Conservation (phyloP, 2,797 vertebrate genomes). For the Gallinago nigripennis region DNA sequence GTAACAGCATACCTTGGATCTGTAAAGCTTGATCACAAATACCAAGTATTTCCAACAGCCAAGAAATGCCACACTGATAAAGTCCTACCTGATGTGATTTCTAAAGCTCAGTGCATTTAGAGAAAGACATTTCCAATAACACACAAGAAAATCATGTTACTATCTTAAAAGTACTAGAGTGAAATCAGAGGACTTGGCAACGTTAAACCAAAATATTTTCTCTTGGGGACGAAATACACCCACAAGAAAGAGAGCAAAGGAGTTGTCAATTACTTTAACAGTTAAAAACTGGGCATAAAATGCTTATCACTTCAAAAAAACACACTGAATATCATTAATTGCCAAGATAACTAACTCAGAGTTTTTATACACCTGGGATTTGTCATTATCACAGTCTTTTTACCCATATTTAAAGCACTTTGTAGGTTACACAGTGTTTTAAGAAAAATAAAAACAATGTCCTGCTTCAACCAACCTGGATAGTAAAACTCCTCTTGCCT, state of each 20-base stretch:
- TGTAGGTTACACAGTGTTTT: background rate
- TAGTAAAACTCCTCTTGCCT: background rate
- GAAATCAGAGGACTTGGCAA: conserved; percentile 47
- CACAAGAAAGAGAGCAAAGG: background rate
- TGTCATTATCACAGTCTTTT: background rate
- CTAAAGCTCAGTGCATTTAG: background rate
- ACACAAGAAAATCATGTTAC: background rate
- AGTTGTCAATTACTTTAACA: background rate
- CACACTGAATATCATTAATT: background rate
- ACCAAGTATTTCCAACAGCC: background rate
- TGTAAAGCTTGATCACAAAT: background rate
- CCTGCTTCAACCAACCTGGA: background rate
- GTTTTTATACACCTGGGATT: background rate
- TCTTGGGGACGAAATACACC: background rate
- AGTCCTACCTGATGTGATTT: background rate
- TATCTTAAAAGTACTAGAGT: background rate
- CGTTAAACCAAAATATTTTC: background rate
- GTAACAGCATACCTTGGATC: background rate
- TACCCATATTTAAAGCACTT: background rate
- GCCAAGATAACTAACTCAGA: background rate
- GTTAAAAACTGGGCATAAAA: background rate
- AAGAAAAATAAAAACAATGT: background rate
- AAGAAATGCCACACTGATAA: background rate
- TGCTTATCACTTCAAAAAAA: background rate
- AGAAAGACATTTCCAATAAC: conserved; percentile 4